Conservation (phyloP, 2,888 invertebrate genomes). For the Microplitis manilae region DNA sequence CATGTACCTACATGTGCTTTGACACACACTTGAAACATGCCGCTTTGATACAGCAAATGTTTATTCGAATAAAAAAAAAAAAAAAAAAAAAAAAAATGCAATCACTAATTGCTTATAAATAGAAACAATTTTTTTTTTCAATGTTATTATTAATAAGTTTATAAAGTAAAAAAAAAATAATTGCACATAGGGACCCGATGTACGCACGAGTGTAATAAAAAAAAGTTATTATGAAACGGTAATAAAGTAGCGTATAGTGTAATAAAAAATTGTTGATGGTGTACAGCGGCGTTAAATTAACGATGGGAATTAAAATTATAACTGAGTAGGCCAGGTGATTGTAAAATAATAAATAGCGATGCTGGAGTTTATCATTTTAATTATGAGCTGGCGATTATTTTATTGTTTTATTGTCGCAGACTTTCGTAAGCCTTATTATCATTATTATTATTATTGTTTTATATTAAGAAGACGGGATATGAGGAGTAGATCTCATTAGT, state of each 20-base stretch:
- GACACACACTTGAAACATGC: slow-evolving; percentile 34
- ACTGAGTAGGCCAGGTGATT: background rate
- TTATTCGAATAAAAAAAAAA: too few species aligned
- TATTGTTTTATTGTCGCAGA: background rate
- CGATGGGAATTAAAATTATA: background rate
- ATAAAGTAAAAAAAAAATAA: too few species aligned
- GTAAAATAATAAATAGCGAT: background rate
- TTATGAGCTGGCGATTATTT: background rate
- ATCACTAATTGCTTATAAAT: too few species aligned
- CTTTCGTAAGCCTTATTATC: background rate
- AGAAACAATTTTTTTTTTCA: background rate
- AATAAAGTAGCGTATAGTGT: background rate
- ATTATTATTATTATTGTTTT: too few species aligned
- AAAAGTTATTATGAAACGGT: background rate
- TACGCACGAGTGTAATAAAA: slow-evolving; percentile 7
- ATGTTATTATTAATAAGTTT: too few species aligned
- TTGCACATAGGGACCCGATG: background rate
- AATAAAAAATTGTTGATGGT: background rate
- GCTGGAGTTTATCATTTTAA: background rate
- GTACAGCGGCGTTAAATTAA: background rate
- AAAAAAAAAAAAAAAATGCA: too few species aligned
- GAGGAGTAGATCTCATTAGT: too few species aligned
- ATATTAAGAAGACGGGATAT: too few species aligned
- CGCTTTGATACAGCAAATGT: background rate
- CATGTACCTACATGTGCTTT: slow-evolving; percentile 42